Percentiles rank a stretch among this genome's conserved stretches.
Evolutionary conservation across 2,888 invertebrate species (phyloP).

Genomic region (Entomobrya multifasciata): DNA sequence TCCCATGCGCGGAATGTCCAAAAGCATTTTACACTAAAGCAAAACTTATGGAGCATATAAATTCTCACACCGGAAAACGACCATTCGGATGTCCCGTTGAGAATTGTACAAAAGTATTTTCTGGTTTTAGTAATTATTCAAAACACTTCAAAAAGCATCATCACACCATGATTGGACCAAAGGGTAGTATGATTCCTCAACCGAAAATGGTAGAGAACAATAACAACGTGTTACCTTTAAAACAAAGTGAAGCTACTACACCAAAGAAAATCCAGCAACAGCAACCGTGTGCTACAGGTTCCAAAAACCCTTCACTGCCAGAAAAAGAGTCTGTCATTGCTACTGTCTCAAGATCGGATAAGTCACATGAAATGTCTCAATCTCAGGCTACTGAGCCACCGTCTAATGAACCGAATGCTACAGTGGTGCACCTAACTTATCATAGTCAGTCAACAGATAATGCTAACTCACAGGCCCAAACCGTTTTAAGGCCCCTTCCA

Average conservation of each 20-base stretch:
- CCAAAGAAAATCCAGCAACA: slow-evolving; percentile 9
- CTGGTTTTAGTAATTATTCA: slow-evolving; percentile 84
- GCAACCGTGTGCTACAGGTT: not conserved
- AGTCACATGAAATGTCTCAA: not conserved
- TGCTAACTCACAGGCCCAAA: slow-evolving; percentile 15
- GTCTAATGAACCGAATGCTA: not conserved
- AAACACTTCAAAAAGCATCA: slow-evolving; percentile 85
- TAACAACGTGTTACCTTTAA: slow-evolving; percentile 35
- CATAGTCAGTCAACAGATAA: not conserved
- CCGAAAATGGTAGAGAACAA: slow-evolving; percentile 64
- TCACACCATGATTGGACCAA: slow-evolving; percentile 63
- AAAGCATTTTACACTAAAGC: slow-evolving; percentile 73
- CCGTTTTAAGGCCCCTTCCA: not conserved
- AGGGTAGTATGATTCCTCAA: slow-evolving; percentile 73
- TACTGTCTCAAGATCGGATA: not conserved
- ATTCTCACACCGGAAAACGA: slow-evolving; percentile 84
- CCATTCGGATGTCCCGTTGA: slow-evolving; percentile 84
- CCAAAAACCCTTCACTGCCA: not conserved
- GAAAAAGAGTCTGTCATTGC: not conserved
- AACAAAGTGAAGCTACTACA: not conserved
- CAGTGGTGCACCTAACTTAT: not conserved
- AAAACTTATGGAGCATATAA: slow-evolving; percentile 82
- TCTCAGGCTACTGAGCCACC: not conserved
- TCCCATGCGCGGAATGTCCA: slow-evolving; percentile 69
- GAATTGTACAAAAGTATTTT: slow-evolving; percentile 82